Conservation (phyloP, 2,888 invertebrate genomes). For the Rapana venosa region DNA sequence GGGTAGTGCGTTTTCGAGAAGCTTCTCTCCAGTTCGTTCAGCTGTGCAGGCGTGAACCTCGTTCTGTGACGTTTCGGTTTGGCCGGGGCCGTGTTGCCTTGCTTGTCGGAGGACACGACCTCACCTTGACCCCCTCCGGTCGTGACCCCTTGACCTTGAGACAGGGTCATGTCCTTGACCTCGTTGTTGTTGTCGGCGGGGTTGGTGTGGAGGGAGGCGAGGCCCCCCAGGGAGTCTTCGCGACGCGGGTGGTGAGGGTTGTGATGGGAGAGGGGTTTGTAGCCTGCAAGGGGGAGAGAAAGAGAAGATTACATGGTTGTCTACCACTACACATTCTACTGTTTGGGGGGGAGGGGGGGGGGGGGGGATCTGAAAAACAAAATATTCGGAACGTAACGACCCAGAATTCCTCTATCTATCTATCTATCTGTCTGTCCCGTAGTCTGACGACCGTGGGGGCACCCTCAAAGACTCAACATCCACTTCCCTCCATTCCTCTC, state of each 20-base stretch:
- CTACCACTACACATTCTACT: too few species aligned
- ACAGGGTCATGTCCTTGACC: conserved; percentile 52
- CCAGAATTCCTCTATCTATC: too few species aligned
- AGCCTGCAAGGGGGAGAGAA: conserved; percentile 17
- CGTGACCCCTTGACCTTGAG: background rate
- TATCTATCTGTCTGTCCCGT: too few species aligned
- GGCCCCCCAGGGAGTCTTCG: background rate
- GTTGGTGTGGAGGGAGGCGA: background rate
- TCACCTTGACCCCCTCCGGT: background rate
- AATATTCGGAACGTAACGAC: too few species aligned
- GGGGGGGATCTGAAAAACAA: too few species aligned
- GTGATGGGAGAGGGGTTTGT: conserved; percentile 32
- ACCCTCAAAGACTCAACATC: too few species aligned
- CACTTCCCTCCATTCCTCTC: too few species aligned
- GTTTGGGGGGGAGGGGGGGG: too few species aligned
- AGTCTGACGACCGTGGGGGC: too few species aligned
- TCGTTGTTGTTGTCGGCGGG: conserved; percentile 47
- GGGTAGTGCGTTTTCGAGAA: conserved; percentile 98
- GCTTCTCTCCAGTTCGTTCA: conserved; percentile 96
- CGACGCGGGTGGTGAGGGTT: background rate
- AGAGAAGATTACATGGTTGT: too few species aligned
- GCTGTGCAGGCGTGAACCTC: conserved; percentile 96
- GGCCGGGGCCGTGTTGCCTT: conserved; percentile 87
- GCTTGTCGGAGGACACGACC: conserved; percentile 81
- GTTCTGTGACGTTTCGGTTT: conserved; percentile 91